Conservation (phyloP, 92 coral and sea anemone species). For the Siderastrea radians region DNA sequence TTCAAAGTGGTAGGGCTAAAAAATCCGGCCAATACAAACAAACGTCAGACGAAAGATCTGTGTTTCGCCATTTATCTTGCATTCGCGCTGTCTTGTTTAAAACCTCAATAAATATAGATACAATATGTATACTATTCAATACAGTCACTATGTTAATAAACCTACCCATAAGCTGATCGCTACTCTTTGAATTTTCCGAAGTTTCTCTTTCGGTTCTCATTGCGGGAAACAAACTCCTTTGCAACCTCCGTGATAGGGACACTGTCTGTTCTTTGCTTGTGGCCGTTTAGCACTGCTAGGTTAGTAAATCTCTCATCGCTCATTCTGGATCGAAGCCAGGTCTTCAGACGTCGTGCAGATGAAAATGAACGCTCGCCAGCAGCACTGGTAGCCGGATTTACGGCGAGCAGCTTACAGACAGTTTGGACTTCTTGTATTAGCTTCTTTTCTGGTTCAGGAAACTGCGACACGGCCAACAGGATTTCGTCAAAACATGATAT, state of each 20-base stretch:
- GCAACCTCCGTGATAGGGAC: not conserved
- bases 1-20: no score
- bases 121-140: no score
- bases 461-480: conserved; percentile 49
- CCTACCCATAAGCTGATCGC: no score
- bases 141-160: no score
- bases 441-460: conserved; percentile 52
- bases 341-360: conserved; percentile 59
- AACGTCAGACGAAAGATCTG: no score
- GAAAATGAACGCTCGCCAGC: conserved; percentile 53
- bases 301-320: conserved; percentile 56
- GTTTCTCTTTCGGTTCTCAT: conserved; percentile 12
- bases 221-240: not conserved
- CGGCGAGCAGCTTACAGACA: conserved; percentile 54
- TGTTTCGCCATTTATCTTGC: no score
- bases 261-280: not conserved
- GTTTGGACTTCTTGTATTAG: conserved; percentile 45
- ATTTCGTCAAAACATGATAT: conserved; percentile 65
- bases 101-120: no score
- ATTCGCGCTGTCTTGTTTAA: no score
- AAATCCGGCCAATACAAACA: no score
- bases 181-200: not conserved
- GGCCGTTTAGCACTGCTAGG: conserved; percentile 54
- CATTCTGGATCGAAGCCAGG: conserved; percentile 61
- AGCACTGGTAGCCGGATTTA: conserved; percentile 64